Base-by-base conservation (phyloP, 2,113 vertebrate species). In the Myotis yumanensis region DNA sequence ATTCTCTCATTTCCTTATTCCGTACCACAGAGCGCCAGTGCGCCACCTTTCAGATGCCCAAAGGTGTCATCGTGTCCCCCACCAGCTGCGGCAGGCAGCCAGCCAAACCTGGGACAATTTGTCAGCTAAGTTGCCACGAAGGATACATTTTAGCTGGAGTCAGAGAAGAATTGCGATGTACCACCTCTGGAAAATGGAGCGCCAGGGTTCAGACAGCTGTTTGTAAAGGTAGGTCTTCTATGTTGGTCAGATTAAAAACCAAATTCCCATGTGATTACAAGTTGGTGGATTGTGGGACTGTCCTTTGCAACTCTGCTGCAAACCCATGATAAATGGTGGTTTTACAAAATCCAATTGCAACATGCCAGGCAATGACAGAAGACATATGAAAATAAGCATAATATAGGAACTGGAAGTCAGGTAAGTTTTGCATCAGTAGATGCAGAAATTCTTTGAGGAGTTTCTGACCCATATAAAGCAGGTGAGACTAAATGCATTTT, bases 161-260 rank as follows among this genome's bases (percentile, higher is more conserved):
- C 95, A 98, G 95, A 96, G 98, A 98, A 95, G 98, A 99, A 92
- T 97, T 99, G 30, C 98, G 97, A 95, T 99, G 99, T 93, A 90
- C 99, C 94, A 97, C 97, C 87, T 98, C 98, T 66, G 99, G 99
- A 59, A 99, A 98, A 97, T 99, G 99, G 99, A 99, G 98, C 64
- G 96, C 98, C 93, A 98, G 98, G 96, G 93, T 99, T 94, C 97
- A 99, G 90, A 98, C 98, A 80, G 98, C 98, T 91, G 93, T 95
- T 69, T 99, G 99, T 97, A 98, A 98, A 99, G 99, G 99, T 99
- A 98, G 64, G 93, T 64, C 93, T 32, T 79, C 43, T 20, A 2
- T 0, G 0, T 14, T 7, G 2, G 1, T n/a, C 18, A 57, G 43
- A 7, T 62, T 4, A 30, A 40, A 87, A 73, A 8, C 8, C 46